Conservation (phyloP, 2,113 vertebrate genomes). For the Phalacrocorax pelagicus region DNA sequence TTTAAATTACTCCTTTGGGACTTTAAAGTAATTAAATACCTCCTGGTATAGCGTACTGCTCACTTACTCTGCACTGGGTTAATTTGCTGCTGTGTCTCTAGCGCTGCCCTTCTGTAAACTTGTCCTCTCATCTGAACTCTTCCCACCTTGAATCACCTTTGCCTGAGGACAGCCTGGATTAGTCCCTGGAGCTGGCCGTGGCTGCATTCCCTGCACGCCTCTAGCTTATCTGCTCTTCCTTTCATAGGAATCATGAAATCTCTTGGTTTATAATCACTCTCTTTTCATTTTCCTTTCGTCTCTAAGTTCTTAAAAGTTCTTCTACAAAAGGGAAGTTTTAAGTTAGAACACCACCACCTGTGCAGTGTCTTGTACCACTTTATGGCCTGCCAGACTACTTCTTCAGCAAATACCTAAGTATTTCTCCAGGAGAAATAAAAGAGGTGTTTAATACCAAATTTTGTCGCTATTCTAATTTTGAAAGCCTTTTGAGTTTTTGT, state of each 20-base stretch:
- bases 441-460: neutral
- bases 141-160: neutral
- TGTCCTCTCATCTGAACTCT: neutral
- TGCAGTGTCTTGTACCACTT: neutral
- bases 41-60: neutral
- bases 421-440: neutral
- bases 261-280: neutral
- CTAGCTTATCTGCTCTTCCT: neutral
- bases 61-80: neutral
- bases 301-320: neutral
- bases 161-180: neutral
- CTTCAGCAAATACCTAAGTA: neutral
- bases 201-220: neutral
- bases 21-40: neutral
- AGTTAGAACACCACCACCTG: neutral
- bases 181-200: neutral
- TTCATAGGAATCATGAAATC: neutral
- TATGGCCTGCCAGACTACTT: neutral
- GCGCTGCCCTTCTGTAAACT: neutral
- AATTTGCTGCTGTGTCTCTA: neutral
- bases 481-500: neutral
- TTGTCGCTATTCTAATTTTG: neutral
- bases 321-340: neutral
- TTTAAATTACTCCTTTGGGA: neutral
- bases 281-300: neutral